Conservation (phyloP, 2,888 invertebrate species). For the Eubasilissa splendida region DNA sequence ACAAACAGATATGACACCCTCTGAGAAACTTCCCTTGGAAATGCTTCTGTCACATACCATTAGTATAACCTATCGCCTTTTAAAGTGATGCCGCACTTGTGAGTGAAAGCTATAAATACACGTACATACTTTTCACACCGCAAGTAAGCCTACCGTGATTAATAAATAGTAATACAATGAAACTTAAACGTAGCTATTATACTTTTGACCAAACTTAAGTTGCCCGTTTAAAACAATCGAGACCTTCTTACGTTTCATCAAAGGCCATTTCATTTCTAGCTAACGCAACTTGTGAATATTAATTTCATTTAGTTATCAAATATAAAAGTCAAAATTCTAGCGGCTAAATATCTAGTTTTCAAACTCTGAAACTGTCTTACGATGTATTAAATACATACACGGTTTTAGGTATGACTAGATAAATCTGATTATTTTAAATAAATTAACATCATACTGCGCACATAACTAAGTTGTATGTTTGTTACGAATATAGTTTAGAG, state of each 20-base stretch:
- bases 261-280: conserved; percentile 22
- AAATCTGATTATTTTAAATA: too few relatives aligned
- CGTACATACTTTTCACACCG: not conserved
- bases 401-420: too few relatives aligned
- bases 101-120: conserved; percentile 32
- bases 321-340: too few relatives aligned
- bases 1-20: conserved; percentile 45
- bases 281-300: too few relatives aligned
- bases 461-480: too few relatives aligned
- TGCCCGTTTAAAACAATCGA: not conserved
- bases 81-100: conserved; percentile 35
- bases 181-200: conserved; percentile 6
- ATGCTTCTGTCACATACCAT: conserved; percentile 23
- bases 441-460: too few relatives aligned
- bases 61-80: conserved; percentile 30
- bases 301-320: too few relatives aligned
- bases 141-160: conserved; percentile 14
- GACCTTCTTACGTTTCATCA: not conserved
- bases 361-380: too few relatives aligned
- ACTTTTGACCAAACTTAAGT: not conserved
- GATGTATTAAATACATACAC: too few relatives aligned
- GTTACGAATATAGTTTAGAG: too few relatives aligned
- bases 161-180: not conserved
- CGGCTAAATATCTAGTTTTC: too few relatives aligned
- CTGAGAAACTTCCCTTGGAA: conserved; percentile 24